Conservation (phyloP, 2,797 vertebrate species). For the Sebastes hubbsi region DNA sequence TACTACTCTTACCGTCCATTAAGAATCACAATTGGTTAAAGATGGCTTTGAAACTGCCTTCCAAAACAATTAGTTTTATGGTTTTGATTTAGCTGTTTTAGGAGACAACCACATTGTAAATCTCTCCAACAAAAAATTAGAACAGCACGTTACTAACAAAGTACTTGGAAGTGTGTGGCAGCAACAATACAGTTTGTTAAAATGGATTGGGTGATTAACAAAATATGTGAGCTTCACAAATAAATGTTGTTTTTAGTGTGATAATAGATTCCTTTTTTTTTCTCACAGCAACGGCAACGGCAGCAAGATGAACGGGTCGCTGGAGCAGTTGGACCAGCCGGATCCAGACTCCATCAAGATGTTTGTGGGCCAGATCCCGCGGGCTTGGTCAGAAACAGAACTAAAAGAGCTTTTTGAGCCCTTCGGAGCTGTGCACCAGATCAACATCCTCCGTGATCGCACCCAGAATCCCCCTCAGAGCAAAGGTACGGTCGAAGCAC, state of each 20-base stretch:
- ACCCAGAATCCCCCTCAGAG: constrained; percentile 98
- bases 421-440: constrained; percentile 96
- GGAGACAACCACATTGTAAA: neutral
- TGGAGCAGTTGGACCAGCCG: constrained; percentile 97
- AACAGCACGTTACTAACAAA: neutral
- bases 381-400: constrained; percentile 97
- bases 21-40: neutral
- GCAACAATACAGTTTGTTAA: neutral
- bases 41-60: neutral
- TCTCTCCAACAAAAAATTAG: neutral
- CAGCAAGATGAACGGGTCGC: constrained; percentile 97
- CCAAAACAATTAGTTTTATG: neutral
- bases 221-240: neutral
- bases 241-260: neutral
- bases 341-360: constrained; percentile 99
- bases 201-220: neutral
- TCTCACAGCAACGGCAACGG: constrained; percentile 92
- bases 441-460: constrained; percentile 97
- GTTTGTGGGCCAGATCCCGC: constrained; percentile 97
- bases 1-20: neutral
- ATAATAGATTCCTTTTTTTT: neutral
- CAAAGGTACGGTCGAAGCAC: constrained; percentile 85
- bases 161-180: neutral
- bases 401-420: constrained; percentile 99
- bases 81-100: neutral